Conservation (phyloP, 2,888 invertebrate genomes). For the Rosalia funebris region DNA sequence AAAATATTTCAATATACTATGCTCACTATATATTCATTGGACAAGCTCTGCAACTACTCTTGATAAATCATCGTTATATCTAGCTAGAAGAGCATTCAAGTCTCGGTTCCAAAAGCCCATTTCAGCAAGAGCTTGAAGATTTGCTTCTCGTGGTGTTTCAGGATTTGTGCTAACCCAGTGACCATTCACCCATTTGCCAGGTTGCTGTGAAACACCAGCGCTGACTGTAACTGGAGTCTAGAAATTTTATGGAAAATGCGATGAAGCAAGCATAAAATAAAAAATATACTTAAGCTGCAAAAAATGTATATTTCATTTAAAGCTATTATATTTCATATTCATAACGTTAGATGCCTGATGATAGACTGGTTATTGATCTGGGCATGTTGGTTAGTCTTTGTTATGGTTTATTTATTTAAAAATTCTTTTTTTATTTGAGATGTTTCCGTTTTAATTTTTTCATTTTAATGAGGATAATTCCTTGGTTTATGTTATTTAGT, state of each 20-base stretch:
- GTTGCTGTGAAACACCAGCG: slow-evolving; percentile 38
- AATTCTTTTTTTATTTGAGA: no score
- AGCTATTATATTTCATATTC: neutral
- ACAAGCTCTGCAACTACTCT: slow-evolving; percentile 62
- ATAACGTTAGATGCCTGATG: no score
- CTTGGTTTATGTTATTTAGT: no score
- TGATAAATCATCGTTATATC: slow-evolving; percentile 61
- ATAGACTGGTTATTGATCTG: no score
- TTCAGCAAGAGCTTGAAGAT: slow-evolving; percentile 58
- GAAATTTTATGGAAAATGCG: neutral
- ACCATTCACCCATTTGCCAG: slow-evolving; percentile 57
- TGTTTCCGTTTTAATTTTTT: no score
- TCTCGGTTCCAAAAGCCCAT: slow-evolving; percentile 64
- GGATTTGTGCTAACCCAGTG: slow-evolving; percentile 56
- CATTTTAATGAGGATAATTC: no score
- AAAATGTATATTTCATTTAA: neutral
- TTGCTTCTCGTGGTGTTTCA: slow-evolving; percentile 55
- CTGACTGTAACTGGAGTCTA: neutral
- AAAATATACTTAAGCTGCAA: neutral
- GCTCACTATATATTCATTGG: slow-evolving; percentile 42
- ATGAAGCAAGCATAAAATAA: neutral
- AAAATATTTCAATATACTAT: neutral
- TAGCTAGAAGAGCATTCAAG: slow-evolving; percentile 60
- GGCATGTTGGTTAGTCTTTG: no score
- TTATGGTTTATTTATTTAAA: no score